These are phyloP conservation scores for Torymus tubicola DNA, from an alignment of 2,888 invertebrate genomes.

Conservation along the genomic window DNA sequence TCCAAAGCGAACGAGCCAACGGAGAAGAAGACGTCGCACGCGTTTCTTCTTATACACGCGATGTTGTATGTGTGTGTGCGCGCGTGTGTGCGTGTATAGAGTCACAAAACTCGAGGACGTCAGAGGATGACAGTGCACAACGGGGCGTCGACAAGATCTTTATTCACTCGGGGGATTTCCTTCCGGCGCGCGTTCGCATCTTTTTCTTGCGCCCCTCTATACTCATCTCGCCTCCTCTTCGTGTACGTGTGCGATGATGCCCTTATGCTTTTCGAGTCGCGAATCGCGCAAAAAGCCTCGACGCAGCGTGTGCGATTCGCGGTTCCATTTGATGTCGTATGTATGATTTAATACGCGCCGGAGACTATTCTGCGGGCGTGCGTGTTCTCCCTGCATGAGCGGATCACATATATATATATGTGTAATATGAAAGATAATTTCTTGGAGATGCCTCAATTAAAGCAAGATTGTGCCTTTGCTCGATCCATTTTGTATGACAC, in stretches of 20 bases:
- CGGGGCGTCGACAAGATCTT: constrained; percentile 49
- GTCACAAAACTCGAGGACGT: constrained; percentile 12
- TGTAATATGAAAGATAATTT: too few relatives aligned
- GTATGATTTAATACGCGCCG: too few relatives aligned
- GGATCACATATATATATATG: too few relatives aligned
- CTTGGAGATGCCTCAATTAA: too few relatives aligned
- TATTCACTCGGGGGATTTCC: constrained; percentile 49
- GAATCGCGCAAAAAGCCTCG: constrained; percentile 23
- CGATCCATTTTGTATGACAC: too few relatives aligned
- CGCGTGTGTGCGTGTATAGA: not conserved
- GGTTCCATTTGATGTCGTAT: not conserved
- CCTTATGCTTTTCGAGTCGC: constrained; percentile 26
- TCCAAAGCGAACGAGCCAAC: not conserved
- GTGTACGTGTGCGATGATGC: constrained; percentile 10
- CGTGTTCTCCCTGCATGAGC: too few relatives aligned
- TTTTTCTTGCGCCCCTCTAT: constrained; percentile 47
- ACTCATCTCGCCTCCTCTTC: constrained; percentile 25
- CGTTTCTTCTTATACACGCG: constrained; percentile 2
- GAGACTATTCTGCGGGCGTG: too few relatives aligned
- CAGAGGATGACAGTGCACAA: constrained; percentile 45
- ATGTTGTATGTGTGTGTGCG: too few relatives aligned
- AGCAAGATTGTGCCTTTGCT: too few relatives aligned
- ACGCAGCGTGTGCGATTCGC: not conserved
- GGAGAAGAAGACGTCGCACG: constrained; percentile 33
- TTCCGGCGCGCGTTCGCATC: constrained; percentile 31